Evolutionary conservation across 2,113 vertebrate species (phyloP).

Genomic region (Pelecanus crispus): DNA sequence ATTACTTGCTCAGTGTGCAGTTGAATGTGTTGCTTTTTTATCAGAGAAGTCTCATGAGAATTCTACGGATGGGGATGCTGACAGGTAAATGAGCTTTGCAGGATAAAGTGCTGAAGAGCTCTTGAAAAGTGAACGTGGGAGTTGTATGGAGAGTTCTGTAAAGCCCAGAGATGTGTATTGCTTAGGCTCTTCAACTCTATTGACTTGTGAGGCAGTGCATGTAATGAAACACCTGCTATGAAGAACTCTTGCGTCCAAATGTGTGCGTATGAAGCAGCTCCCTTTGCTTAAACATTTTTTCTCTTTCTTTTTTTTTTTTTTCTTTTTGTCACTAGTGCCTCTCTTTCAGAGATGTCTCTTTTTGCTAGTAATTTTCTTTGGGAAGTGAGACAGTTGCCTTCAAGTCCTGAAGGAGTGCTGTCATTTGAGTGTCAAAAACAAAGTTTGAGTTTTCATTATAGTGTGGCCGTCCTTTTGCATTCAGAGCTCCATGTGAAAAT

Average conservation of each 20-base stretch:
- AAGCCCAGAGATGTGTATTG: neutral
- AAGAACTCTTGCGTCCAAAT: neutral
- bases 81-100: neutral
- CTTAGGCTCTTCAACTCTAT: neutral
- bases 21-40: neutral
- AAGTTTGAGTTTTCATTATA: neutral
- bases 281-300: neutral
- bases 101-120: neutral
- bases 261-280: neutral
- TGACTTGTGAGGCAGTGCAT: neutral
- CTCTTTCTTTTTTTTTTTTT: too few relatives aligned
- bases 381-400: neutral
- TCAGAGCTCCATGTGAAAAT: neutral
- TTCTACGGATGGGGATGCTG: neutral
- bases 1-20: neutral
- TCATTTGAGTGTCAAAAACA: neutral
- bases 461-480: neutral
- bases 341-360: neutral
- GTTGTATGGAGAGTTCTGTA: neutral
- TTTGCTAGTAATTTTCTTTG: neutral
- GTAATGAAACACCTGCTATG: neutral
- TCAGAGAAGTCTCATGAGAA: neutral
- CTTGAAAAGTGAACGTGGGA: neutral
- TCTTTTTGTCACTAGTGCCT: neutral
- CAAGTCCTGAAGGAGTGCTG: neutral